phyloP scores from a whole-genome alignment of 2,797 vertebrate species.

The Clarias pachynema region DNA sequence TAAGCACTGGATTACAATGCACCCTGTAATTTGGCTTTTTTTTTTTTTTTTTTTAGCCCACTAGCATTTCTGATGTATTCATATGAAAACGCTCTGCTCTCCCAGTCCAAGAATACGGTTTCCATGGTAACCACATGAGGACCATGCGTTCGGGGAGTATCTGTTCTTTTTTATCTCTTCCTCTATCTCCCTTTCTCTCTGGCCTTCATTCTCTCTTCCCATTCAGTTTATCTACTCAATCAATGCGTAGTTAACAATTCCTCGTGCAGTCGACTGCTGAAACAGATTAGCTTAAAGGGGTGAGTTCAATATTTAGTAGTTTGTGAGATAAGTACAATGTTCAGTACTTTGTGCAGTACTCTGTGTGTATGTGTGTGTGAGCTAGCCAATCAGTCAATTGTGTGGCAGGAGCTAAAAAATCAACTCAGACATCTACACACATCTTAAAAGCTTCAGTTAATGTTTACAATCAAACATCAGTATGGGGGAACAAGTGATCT shows the following conservation, averaged over 20 bases:
- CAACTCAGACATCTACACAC: neutral
- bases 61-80: constrained; percentile 61
- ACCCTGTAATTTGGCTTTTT: constrained; percentile 52
- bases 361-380: neutral
- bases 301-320: neutral
- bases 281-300: constrained; percentile 28
- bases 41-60: constrained; percentile 44
- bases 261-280: constrained; percentile 8
- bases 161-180: constrained; percentile 41
- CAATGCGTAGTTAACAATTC: constrained; percentile 31
- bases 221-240: constrained; percentile 29
- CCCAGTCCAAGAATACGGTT: constrained; percentile 47
- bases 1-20: constrained; percentile 45
- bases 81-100: constrained; percentile 58
- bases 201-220: constrained; percentile 30
- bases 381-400: neutral
- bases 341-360: neutral
- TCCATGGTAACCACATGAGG: constrained; percentile 60
- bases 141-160: constrained; percentile 41
- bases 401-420: neutral
- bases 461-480: neutral
- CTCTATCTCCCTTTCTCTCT: constrained; percentile 18
- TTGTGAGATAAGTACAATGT: constrained; percentile 7
- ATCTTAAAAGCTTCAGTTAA: neutral
- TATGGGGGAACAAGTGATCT: neutral